A percentile compares a stretch with the other conserved stretches of the same genome.
These are phyloP conservation scores for Bos taurus DNA, from an alignment of 2,113 vertebrate genomes.

Conservation along the genomic window ARS-UCD2.0 NC_037331.1:38080001-38080500, in stretches of 20 bases:
- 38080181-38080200: not conserved
- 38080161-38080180: not conserved
- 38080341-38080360: not conserved
- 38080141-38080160: not conserved
- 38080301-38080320: not conserved
- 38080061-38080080: not conserved
- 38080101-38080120: not conserved
- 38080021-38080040: not conserved
- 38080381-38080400: not conserved
- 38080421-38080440: not conserved
- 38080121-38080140: not conserved
- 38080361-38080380: not conserved
- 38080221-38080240: not conserved
- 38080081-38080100: not conserved
- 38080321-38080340: not conserved
- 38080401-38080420: not conserved
- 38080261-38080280: not conserved
- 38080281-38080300: not conserved
- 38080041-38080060: not conserved
- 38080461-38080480: not conserved
- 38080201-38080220: not conserved
- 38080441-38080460: not conserved
- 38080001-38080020: not conserved
- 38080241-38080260: not conserved
- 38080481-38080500: no score